Conservation (phyloP, 2,113 vertebrate genomes). For the Piaya cayana region DNA sequence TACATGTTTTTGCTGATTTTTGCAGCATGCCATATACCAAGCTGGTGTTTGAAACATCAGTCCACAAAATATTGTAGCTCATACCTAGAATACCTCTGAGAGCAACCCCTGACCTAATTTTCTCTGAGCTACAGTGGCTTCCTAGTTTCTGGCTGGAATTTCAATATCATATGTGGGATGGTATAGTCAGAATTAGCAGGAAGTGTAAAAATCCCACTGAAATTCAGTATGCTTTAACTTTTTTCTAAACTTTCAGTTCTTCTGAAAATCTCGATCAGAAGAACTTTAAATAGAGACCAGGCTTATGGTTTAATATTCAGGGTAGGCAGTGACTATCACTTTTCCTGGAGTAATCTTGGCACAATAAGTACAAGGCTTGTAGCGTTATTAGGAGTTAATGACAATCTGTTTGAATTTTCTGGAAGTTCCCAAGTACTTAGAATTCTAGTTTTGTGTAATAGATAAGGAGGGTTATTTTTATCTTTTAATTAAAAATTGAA, state of each 20-base stretch:
- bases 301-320: neutral
- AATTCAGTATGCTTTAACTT: neutral
- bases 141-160: neutral
- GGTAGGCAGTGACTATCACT: neutral
- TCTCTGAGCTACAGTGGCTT: neutral
- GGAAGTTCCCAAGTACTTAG: conserved; percentile 2
- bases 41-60: neutral
- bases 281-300: neutral
- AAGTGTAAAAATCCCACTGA: neutral
- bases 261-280: neutral
- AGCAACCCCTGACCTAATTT: neutral
- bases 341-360: neutral
- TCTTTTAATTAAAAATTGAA: conserved; percentile 52
- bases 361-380: neutral
- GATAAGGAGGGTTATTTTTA: conserved; percentile 36
- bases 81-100: neutral
- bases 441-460: neutral
- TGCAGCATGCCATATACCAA: neutral
- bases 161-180: neutral
- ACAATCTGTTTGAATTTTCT: neutral
- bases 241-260: neutral
- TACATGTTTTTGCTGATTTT: neutral
- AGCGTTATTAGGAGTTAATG: neutral
- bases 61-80: neutral
- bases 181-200: neutral